A percentile compares a stretch with the other conserved stretches of the same genome.
Conservation (phyloP, 2,113 vertebrate species). For the Platysternon megacephalum region DNA sequence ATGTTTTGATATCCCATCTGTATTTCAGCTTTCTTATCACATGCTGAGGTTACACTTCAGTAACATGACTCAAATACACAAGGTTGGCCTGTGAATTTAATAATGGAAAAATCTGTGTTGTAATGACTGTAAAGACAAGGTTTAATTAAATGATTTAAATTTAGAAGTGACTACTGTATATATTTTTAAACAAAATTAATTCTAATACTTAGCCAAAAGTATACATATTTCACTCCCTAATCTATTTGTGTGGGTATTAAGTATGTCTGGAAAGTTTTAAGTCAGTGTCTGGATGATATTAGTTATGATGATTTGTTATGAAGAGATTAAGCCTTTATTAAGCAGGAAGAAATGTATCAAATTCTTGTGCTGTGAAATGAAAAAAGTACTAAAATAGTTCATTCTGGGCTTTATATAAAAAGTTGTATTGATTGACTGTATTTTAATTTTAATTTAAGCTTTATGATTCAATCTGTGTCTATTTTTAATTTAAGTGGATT, state of each 20-base stretch:
- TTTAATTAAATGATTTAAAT: conserved; percentile 31
- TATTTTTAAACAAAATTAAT: conserved; percentile 57
- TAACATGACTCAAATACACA: not conserved
- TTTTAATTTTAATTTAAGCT: conserved; percentile 79
- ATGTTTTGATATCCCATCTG: not conserved
- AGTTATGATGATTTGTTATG: conserved; percentile 29
- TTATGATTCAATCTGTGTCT: conserved; percentile 80
- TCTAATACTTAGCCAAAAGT: conserved; percentile 24
- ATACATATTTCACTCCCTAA: conserved; percentile 8
- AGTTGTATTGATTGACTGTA: conserved; percentile 42
- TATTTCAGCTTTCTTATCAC: not conserved
- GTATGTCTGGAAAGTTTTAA: conserved; percentile 18
- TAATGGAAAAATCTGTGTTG: not conserved
- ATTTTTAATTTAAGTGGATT: conserved; percentile 93
- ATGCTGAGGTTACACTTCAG: not conserved
- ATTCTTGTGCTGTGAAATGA: not conserved
- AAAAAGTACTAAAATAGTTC: conserved; percentile 23
- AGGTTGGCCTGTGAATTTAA: not conserved
- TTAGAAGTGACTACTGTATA: not conserved
- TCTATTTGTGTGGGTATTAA: not conserved
- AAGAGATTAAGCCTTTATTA: conserved; percentile 41
- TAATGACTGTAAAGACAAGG: conserved; percentile 47
- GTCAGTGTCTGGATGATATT: not conserved
- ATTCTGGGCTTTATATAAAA: conserved; percentile 55
- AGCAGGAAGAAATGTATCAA: conserved; percentile 22